Evolutionary conservation across 2,797 vertebrate genomes (phyloP).

Genomic region (Ara ararauna): DNA sequence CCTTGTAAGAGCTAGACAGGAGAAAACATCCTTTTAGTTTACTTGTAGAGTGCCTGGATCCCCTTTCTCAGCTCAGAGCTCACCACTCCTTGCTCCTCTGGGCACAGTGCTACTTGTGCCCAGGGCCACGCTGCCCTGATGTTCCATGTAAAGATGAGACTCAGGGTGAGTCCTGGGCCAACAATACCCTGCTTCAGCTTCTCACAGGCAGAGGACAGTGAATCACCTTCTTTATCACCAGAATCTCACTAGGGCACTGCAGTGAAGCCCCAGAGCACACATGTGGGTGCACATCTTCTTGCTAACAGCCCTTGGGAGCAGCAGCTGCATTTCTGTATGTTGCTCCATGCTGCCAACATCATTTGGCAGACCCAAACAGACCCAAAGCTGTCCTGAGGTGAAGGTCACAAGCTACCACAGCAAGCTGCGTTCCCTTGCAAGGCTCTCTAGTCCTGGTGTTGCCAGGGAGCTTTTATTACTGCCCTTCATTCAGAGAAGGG

Average conservation of each 20-base stretch:
- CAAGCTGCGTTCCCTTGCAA: not conserved
- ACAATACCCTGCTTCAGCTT: not conserved
- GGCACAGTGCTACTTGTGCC: not conserved
- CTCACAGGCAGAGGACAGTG: not conserved
- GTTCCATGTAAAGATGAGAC: not conserved
- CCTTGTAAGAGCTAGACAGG: not conserved
- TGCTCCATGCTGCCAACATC: not conserved
- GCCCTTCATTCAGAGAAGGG: slow-evolving; percentile 25
- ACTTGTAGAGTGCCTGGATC: not conserved
- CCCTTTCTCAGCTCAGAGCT: not conserved
- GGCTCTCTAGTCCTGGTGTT: not conserved
- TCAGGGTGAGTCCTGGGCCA: not conserved
- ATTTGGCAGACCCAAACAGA: not conserved
- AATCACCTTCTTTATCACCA: not conserved
- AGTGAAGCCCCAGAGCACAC: not conserved
- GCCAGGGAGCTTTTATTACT: slow-evolving; percentile 1
- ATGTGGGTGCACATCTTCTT: not conserved
- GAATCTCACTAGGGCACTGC: not conserved
- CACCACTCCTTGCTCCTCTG: not conserved
- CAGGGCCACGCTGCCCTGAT: not conserved
- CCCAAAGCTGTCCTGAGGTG: not conserved
- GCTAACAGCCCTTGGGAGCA: not conserved
- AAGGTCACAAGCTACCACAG: not conserved
- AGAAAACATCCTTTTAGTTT: not conserved
- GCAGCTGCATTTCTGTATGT: not conserved